Conservation (phyloP, 2,888 invertebrate genomes). For the Caenorhabditis panamensis region DNA sequence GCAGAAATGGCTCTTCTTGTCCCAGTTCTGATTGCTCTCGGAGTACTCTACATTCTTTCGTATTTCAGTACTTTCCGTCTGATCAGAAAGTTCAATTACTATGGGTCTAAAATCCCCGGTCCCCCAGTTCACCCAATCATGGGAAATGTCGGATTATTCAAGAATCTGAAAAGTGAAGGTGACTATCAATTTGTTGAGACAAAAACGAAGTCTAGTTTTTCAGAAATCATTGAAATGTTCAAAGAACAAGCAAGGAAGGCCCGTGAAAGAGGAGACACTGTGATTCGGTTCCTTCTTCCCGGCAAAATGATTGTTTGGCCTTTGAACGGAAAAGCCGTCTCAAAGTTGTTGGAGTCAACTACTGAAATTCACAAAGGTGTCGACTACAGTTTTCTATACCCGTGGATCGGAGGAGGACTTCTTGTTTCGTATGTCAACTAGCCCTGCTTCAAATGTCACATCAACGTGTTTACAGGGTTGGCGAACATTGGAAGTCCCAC, state of each 20-base stretch:
- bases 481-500: slow-evolving; percentile 82
- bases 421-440: neutral
- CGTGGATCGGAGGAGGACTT: slow-evolving; percentile 17
- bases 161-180: slow-evolving; percentile 17
- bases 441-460: no score
- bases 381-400: slow-evolving; percentile 14
- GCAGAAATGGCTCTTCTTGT: slow-evolving; percentile 1
- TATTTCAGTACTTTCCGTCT: neutral
- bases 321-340: slow-evolving; percentile 9
- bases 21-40: slow-evolving; percentile 6
- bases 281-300: slow-evolving; percentile 18
- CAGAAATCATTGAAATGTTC: slow-evolving; percentile 26
- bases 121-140: slow-evolving; percentile 1
- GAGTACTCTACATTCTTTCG: slow-evolving; percentile 3
- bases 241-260: slow-evolving; percentile 25
- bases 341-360: slow-evolving; percentile 19
- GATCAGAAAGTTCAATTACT: slow-evolving; percentile 22
- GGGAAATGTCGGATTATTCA: slow-evolving; percentile 24
- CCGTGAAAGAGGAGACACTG: slow-evolving; percentile 16
- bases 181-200: no score
- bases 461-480: neutral
- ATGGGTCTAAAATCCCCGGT: slow-evolving; percentile 29
- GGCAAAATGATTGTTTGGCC: slow-evolving; percentile 18
- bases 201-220: no score
- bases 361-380: slow-evolving; percentile 16